A percentile compares a stretch with the other conserved stretches of the same genome.
phyloP scores from a whole-genome alignment of 1,140 invertebrate species.

The Aphis craccivora region DNA sequence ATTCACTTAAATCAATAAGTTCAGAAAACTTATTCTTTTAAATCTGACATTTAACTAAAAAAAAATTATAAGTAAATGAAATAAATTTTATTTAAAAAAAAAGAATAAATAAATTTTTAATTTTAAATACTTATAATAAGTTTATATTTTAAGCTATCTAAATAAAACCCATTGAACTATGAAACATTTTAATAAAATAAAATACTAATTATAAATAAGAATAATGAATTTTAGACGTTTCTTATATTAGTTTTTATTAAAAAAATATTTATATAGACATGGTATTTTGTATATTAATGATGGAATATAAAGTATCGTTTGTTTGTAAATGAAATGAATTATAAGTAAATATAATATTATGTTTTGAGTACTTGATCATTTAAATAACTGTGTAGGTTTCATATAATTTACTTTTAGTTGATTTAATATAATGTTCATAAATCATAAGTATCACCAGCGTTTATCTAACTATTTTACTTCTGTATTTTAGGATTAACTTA shows the following conservation, averaged over 20 bases:
- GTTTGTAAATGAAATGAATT: neutral
- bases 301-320: neutral
- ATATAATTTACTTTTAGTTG: neutral
- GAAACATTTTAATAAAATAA: neutral
- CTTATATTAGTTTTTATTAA: neutral
- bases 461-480: neutral
- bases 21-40: neutral
- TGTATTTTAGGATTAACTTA: conserved; percentile 21
- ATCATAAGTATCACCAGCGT: neutral
- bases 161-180: neutral
- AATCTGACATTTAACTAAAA: neutral
- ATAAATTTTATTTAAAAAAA: neutral
- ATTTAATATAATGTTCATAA: neutral
- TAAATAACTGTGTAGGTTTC: neutral
- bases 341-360: neutral
- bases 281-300: neutral
- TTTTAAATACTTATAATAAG: neutral
- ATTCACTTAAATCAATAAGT: neutral
- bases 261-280: neutral
- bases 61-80: neutral
- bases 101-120: neutral
- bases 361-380: no score
- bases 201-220: neutral
- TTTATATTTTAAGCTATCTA: neutral
- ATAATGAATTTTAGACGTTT: neutral